A percentile compares a stretch with the other conserved stretches of the same genome.
Evolutionary conservation across 2,888 invertebrate species (phyloP).

Genomic region (Thalpophila matura): DNA sequence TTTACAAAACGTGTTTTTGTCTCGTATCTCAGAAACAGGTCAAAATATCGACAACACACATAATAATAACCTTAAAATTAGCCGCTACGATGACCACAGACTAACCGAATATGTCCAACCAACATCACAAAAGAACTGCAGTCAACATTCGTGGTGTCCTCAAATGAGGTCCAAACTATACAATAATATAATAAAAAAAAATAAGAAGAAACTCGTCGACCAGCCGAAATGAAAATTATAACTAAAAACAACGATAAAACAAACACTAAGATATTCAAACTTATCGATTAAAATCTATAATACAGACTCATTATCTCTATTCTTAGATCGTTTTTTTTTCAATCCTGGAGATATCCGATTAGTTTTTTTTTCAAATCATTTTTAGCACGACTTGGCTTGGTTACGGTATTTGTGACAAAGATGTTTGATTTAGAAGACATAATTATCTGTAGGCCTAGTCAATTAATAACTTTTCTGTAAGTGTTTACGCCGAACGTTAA

Average conservation of each 20-base stretch:
- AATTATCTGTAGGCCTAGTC: too few relatives aligned
- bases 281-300: conserved; percentile 80
- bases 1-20: conserved; percentile 24
- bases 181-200: conserved; percentile 57
- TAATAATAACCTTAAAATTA: conserved; percentile 60
- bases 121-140: conserved; percentile 52
- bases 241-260: conserved; percentile 83
- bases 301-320: conserved; percentile 80
- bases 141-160: conserved; percentile 53
- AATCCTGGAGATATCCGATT: conserved; percentile 42
- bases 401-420: conserved; percentile 1
- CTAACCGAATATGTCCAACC: conserved; percentile 50
- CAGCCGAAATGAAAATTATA: conserved; percentile 74
- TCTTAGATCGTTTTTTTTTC: conserved; percentile 55
- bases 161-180: conserved; percentile 55
- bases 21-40: conserved; percentile 53
- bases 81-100: conserved; percentile 65
- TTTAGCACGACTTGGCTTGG: not conserved
- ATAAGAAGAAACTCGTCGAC: conserved; percentile 64
- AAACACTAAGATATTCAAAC: conserved; percentile 73
- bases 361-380: conserved; percentile 5
- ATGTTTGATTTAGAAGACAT: too few relatives aligned
- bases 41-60: conserved; percentile 58
- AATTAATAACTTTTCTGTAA: too few relatives aligned
- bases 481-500: too few relatives aligned